Base-by-base conservation (phyloP, 2,888 invertebrate species). In the Xylophagus ater region DNA sequence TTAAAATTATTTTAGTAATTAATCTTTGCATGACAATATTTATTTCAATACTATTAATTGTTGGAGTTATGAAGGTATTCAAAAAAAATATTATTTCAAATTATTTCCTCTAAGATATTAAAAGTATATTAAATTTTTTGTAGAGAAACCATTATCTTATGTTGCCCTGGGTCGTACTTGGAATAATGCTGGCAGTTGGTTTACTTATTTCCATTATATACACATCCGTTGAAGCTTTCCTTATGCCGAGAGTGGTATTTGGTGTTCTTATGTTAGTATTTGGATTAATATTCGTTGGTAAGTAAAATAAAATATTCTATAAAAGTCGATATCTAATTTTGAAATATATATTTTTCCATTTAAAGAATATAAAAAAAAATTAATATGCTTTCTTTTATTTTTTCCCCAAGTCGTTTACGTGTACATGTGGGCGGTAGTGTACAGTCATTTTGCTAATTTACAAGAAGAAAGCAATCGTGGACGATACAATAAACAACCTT, bases 81-180 rank as follows among this genome's bases (percentile, higher is more conserved):
- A 32, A 14, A 34, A 21, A 29, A 34, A 41, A 34, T 34, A 30
- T 3, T 12, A 34, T 19, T 30, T 18, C 12, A 33, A 13, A 9
- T 19, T 28, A 13, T 13, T 21, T 15, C 15, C 9, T 25, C 14
- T 15, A 14, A 31, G 7, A 34, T 21, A 5, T 21, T 12, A 23
- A 14, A 34, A 6, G n/a, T 7, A 8, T 15, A n/a, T 12, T 40
- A 44, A 45, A 24, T 20, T 37, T 19, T 41, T 62, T 70, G n/a
- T 65, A 86, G 86, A 73, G 80, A 53, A 81, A 84, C 54, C 80
- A 82, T 53, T 81, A 78, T 66, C 61, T 84, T 54, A 85, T 87
- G 84, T 70, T 86, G 37, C 86, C 86, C 5, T 87, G 84, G 82
- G 82, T 88, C 24, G 74, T 83, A 33, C 69, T 87, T 35, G 86